Evolutionary conservation across 2,888 invertebrate species (phyloP), one percentile per base, ranked within the genome.

Genomic region (Acleris laterana): DNA sequence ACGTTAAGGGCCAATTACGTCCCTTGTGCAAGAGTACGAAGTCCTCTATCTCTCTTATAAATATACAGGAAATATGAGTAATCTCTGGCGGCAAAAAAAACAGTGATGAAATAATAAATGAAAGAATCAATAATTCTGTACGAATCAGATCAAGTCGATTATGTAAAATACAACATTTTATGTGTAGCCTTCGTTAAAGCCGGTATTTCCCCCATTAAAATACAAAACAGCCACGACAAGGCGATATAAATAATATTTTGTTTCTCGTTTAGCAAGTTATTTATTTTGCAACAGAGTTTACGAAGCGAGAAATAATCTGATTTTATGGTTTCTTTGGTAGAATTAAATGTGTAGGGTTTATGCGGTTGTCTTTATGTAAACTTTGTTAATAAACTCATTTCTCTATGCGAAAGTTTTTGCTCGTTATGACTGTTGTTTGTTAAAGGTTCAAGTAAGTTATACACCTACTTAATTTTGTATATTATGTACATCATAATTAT

Each of bases 221-320:
- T 20, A 32, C 2, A 32, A 55, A 42, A 55, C 17, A 42, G 20
- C 20, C 22, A 55, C 20, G 42, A 16, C 9, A 22, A n/a, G 20
- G 55, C 42, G 6, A 42, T 55, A 55, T 13, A 55, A 42, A 55
- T 55, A 16, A 55, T 42, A 55, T 42, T 11, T 9, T 44, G n/a
- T 16, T 16, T n/a, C n/a, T 13, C 6, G 6, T 44, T 44, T 44
- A 5, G 1, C 4, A n/a, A 44, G 16, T 2, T 32, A 44, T 44
- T 44, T 44, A 44, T 44, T 44, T 16, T 5, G n/a, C n/a, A 16
- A 44, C 44, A 44, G 16, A 44, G 16, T 44, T n/a, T 44, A 5
- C n/a, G 44, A 16, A 44, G 16, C 44, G 44, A 44, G 13, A n/a
- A 16, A 44, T n/a, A 44, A 44, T n/a, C 4, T 4, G 16, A 1